A percentile compares a stretch with the other conserved stretches of the same genome.
Conservation (phyloP, 2,888 invertebrate species). For the Drosophila mulleri region DNA sequence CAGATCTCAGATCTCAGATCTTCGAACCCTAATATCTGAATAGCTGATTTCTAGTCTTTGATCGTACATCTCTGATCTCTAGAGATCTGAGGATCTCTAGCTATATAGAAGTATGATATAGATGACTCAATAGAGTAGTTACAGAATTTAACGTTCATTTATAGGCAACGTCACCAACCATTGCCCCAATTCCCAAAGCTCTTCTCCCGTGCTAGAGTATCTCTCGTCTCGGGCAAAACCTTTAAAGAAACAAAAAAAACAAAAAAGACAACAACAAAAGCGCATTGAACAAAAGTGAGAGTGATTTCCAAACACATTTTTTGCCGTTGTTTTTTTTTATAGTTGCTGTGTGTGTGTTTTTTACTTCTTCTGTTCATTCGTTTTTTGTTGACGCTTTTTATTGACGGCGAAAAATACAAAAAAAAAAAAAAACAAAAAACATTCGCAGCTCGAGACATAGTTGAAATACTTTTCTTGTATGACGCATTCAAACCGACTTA, state of each 20-base stretch:
- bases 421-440: slow-evolving; percentile 13
- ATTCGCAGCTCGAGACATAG: slow-evolving; percentile 33
- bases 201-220: slow-evolving; percentile 1
- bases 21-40: no score
- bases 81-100: no score
- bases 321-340: slow-evolving; percentile 37
- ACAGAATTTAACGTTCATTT: no score
- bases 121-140: no score
- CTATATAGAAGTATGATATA: no score
- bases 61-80: no score
- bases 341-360: slow-evolving; percentile 12
- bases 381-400: slow-evolving; percentile 34
- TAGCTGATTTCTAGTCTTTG: no score
- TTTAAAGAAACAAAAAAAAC: slow-evolving; percentile 31
- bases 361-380: neutral
- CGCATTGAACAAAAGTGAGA: slow-evolving; percentile 81
- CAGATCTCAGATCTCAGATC: no score
- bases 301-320: slow-evolving; percentile 78
- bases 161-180: neutral
- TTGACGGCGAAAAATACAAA: slow-evolving; percentile 33
- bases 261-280: slow-evolving; percentile 38
- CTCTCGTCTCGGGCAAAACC: slow-evolving; percentile 43
- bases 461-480: slow-evolving; percentile 59
- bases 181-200: neutral
- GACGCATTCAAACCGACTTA: slow-evolving; percentile 57